Percentiles rank a stretch among this genome's conserved stretches.
phyloP scores from a whole-genome alignment of 1,140 invertebrate genomes.

The Cepaea nemoralis region DNA sequence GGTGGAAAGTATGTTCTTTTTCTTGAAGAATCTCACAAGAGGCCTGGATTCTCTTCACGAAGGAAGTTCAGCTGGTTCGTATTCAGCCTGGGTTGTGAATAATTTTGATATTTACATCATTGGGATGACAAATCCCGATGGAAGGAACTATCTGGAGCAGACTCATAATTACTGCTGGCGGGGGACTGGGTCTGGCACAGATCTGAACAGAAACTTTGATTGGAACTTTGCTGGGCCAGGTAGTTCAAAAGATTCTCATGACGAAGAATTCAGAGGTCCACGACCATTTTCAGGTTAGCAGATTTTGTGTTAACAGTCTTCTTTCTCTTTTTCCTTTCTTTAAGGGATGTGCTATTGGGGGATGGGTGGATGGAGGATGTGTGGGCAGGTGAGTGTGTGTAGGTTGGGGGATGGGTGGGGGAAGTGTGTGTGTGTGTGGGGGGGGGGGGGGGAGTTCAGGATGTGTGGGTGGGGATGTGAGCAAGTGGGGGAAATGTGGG shows the following conservation, averaged over 20 bases:
- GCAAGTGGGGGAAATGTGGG: too few species aligned
- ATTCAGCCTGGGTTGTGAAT: slow-evolving; percentile 50
- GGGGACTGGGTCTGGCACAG: slow-evolving; percentile 65
- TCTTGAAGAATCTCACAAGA: slow-evolving; percentile 58
- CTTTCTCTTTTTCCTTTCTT: too few species aligned
- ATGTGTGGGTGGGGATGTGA: too few species aligned
- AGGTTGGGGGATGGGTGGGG: too few species aligned
- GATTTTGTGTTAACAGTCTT: not conserved
- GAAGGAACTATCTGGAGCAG: slow-evolving; percentile 59
- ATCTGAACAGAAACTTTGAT: slow-evolving; percentile 69
- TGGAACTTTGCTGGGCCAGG: slow-evolving; percentile 67
- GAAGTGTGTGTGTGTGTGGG: too few species aligned
- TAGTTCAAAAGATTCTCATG: slow-evolving; percentile 59
- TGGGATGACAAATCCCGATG: slow-evolving; percentile 68
- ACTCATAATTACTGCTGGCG: slow-evolving; percentile 68
- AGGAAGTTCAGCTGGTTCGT: slow-evolving; percentile 39
- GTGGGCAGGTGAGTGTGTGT: too few species aligned
- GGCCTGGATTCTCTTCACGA: slow-evolving; percentile 42
- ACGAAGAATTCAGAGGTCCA: slow-evolving; percentile 67
- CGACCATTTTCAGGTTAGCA: slow-evolving; percentile 64
- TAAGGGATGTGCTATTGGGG: too few species aligned
- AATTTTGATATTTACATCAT: slow-evolving; percentile 65
- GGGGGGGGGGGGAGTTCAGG: too few species aligned
- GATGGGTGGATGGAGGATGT: too few species aligned
- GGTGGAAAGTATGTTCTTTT: slow-evolving; percentile 62